Conservation (phyloP, 2,113 vertebrate species). For the Dipodomys spectabilis region DNA sequence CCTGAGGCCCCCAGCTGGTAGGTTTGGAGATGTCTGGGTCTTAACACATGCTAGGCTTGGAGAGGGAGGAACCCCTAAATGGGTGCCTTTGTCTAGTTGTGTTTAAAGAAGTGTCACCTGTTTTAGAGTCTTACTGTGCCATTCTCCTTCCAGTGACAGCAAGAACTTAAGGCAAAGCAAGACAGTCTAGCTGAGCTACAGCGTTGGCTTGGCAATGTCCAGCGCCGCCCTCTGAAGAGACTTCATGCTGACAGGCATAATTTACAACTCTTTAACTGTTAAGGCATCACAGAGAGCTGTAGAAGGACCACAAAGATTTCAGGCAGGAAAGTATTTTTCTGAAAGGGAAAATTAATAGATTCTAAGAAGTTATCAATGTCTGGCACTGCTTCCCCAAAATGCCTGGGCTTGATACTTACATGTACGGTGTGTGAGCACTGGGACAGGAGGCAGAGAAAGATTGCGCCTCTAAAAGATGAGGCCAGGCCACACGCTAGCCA, state of each 20-base stretch:
- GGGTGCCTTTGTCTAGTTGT: background rate
- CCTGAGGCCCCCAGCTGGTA: constrained; percentile 68
- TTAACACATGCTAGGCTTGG: background rate
- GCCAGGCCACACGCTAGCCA: no score
- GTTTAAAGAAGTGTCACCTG: background rate
- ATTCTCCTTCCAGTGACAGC: background rate
- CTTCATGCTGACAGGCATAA: background rate
- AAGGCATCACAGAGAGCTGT: background rate
- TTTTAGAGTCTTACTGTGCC: background rate
- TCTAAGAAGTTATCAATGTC: background rate
- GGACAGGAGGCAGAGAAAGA: no score
- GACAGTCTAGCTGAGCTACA: background rate
- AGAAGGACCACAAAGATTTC: background rate
- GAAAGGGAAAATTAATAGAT: background rate
- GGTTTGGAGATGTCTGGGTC: constrained; percentile 21
- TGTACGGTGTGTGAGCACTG: background rate
- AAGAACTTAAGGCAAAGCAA: background rate
- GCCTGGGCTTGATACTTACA: background rate
- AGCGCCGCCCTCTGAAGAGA: background rate
- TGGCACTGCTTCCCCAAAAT: background rate
- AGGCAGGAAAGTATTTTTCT: background rate
- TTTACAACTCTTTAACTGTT: background rate
- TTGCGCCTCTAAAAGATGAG: background rate
- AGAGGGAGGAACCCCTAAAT: background rate
- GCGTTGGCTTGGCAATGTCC: background rate